A percentile compares a stretch with the other conserved stretches of the same genome.
Evolutionary conservation across 2,113 vertebrate species (phyloP).

Genomic region (Takifugu bimaculatus): DNA sequence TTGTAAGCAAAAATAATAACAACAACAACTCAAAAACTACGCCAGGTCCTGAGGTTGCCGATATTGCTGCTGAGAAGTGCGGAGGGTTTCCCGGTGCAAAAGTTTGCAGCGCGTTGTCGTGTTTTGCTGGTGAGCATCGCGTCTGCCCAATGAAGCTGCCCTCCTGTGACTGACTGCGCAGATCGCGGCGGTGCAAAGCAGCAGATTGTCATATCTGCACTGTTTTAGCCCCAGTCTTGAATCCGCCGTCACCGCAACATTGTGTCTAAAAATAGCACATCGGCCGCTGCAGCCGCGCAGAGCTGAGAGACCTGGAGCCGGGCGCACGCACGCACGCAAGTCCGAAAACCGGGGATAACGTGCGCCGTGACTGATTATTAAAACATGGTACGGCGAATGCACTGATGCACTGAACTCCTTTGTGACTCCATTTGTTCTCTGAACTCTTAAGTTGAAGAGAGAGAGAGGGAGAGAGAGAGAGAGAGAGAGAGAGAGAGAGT

Average conservation of each 20-base stretch:
- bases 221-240: slow-evolving; percentile 37
- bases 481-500: too few relatives aligned
- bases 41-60: slow-evolving; percentile 45
- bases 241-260: slow-evolving; percentile 47
- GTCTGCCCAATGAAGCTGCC: slow-evolving; percentile 11
- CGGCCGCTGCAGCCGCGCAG: slow-evolving; percentile 24
- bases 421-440: not conserved
- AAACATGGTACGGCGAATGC: slow-evolving; percentile 2
- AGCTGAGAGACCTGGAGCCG: slow-evolving; percentile 17
- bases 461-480: too few relatives aligned
- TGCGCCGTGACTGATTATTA: slow-evolving; percentile 19
- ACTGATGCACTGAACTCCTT: not conserved
- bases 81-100: slow-evolving; percentile 62
- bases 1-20: slow-evolving; percentile 6
- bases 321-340: slow-evolving; percentile 37
- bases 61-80: slow-evolving; percentile 22
- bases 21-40: slow-evolving; percentile 24
- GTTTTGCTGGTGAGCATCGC: slow-evolving; percentile 29
- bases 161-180: not conserved
- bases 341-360: slow-evolving; percentile 29
- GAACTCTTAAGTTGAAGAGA: slow-evolving; percentile 16
- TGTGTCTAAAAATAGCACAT: slow-evolving; percentile 63
- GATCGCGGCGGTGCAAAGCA: slow-evolving; percentile 13
- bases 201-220: slow-evolving; percentile 29
- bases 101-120: slow-evolving; percentile 66